A percentile compares a stretch with the other conserved stretches of the same genome.
Conservation (phyloP, 2,888 invertebrate species). For the Trachelus stipa region DNA sequence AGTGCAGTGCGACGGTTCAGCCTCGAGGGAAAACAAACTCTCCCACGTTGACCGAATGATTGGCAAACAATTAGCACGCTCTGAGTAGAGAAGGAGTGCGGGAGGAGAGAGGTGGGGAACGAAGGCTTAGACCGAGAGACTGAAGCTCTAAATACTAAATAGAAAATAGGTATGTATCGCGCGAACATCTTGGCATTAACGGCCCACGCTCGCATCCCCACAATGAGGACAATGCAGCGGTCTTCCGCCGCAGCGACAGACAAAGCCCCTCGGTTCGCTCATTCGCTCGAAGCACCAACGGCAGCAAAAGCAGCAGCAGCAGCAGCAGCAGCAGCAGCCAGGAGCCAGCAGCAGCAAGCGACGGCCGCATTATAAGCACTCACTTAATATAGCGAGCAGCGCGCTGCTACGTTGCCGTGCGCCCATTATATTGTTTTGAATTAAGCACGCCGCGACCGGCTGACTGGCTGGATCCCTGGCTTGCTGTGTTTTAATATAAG, state of each 20-base stretch:
- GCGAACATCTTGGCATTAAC: conserved; percentile 46
- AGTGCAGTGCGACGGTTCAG: too few relatives aligned
- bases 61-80: too few relatives aligned
- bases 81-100: neutral
- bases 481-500: conserved; percentile 57
- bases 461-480: conserved; percentile 17
- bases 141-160: conserved; percentile 5
- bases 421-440: conserved; percentile 60
- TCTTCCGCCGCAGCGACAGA: conserved; percentile 44
- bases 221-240: conserved; percentile 52
- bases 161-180: conserved; percentile 32
- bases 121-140: neutral
- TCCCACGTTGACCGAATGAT: too few relatives aligned
- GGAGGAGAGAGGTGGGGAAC: too few relatives aligned
- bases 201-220: conserved; percentile 36
- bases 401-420: conserved; percentile 41
- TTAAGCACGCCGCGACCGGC: conserved; percentile 49
- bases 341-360: conserved; percentile 14
- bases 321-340: conserved; percentile 1
- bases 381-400: conserved; percentile 31
- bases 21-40: too few relatives aligned
- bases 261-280: conserved; percentile 30
- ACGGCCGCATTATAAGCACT: conserved; percentile 36
- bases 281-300: neutral
- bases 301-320: neutral